Evolutionary conservation across 2,888 invertebrate genomes (phyloP).

Genomic region (Phyllotreta cruciferae): DNA sequence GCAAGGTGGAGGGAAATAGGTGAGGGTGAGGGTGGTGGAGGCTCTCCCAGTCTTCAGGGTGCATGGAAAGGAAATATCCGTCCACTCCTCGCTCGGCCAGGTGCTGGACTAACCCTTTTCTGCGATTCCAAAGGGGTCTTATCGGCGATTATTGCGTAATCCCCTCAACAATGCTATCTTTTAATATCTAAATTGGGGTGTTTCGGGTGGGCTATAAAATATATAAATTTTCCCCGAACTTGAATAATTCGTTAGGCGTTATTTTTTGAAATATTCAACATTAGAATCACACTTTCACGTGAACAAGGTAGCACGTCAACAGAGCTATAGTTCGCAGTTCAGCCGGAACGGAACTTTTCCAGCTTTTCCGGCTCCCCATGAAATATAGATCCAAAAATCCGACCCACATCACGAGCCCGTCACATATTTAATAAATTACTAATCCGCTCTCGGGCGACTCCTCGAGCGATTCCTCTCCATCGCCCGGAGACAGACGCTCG

Average conservation of each 20-base stretch:
- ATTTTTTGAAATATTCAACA: too few relatives aligned
- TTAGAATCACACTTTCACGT: too few relatives aligned
- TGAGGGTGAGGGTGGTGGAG: constrained; percentile 20
- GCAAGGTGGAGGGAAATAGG: constrained; percentile 1
- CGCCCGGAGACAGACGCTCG: constrained; percentile 37
- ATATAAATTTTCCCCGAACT: too few relatives aligned
- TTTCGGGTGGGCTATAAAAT: not conserved
- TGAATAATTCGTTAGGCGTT: too few relatives aligned
- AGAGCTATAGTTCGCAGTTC: too few relatives aligned
- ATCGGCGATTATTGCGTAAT: not conserved
- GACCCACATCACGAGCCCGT: constrained; percentile 30
- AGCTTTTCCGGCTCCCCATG: not conserved
- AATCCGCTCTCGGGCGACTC: constrained; percentile 30
- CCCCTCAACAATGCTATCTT: constrained; percentile 1
- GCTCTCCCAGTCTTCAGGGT: constrained; percentile 5
- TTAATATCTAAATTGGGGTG: constrained; percentile 1
- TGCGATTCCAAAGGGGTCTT: constrained; percentile 2
- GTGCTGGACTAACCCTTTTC: constrained; percentile 12
- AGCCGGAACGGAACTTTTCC: too few relatives aligned
- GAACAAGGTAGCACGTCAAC: too few relatives aligned
- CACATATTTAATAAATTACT: constrained; percentile 34
- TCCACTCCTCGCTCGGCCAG: constrained; percentile 22
- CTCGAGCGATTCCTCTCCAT: constrained; percentile 32
- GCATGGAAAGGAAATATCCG: not conserved
- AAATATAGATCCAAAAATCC: constrained; percentile 31